Base-by-base conservation (phyloP, 1,140 invertebrate genomes). In the Drosophila nebulosa region DNA sequence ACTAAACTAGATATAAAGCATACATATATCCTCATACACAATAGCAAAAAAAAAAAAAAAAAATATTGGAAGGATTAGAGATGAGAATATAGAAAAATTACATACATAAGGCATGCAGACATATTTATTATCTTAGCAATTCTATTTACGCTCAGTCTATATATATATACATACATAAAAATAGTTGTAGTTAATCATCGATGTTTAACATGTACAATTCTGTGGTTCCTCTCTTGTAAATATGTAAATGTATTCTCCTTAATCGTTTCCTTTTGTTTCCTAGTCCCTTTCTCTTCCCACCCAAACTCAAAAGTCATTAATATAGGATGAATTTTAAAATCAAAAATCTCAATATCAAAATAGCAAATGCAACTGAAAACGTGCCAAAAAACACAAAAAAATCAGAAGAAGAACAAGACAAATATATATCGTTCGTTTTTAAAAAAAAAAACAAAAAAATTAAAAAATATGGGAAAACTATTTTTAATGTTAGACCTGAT, bases 401-500 rank as follows among this genome's bases (percentile, higher is more conserved):
- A 42, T 12, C 32, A n/a, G 3, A 36, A 7, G 1, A 36, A 36
- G 16, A 1, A 16, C 4, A 16, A 39, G 5, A 39, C 6, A 46
- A 18, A 18, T 0, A 46, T 46, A 46, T 46, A 46, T 46, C 39
- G 39, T 46, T 42, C 59, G 64, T 75, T 85, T 86, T 80, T 86
- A 68, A 70, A 39, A 57, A 16, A 4, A 2, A 46, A 46, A 21
- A 16, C 14, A 16, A 39, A 16, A 39, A 70, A 27, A 27, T n/a
- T n/a, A n/a, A 7, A 30, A 30, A 30, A 30, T 30, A n/a, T n/a
- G n/a, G n/a, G 27, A 70, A 36, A 52, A 63, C 57, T 71, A 65
- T 75, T 86, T 85, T 80, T 78, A 67, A 55, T 78, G 64, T 72
- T 80, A 63, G 77, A 68, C 57, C 76, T 55, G 62, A 71, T 83